Evolutionary conservation across 2,113 vertebrate genomes (phyloP).

Genomic region (Phaetusa simplex): DNA sequence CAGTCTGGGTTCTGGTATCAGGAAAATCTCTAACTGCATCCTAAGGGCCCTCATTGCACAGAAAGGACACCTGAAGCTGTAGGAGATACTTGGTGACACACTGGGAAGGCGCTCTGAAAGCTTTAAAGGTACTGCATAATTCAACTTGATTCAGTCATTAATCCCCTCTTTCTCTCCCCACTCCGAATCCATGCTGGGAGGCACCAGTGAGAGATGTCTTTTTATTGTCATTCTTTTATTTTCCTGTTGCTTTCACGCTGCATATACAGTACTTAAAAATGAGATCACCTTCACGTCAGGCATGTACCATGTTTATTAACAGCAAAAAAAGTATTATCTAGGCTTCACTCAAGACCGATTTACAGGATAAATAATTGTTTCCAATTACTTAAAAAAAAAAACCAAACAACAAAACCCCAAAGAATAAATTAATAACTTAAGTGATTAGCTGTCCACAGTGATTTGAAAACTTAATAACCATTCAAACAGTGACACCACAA

Average conservation of each 20-base stretch:
- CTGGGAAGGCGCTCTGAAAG: background rate
- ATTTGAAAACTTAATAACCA: slow-evolving; percentile 81
- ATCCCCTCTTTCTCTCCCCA: background rate
- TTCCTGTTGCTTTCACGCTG: slow-evolving; percentile 14
- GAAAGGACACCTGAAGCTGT: background rate
- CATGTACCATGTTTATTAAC: slow-evolving; percentile 77
- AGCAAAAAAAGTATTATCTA: slow-evolving; percentile 69
- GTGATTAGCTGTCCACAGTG: slow-evolving; percentile 87
- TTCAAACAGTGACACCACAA: slow-evolving; percentile 71
- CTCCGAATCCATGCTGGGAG: background rate
- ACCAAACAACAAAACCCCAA: slow-evolving; percentile 33
- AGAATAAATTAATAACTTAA: slow-evolving; percentile 99
- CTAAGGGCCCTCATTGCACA: background rate
- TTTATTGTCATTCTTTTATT: slow-evolving; percentile 67
- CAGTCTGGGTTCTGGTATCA: background rate
- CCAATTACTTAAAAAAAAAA: slow-evolving; percentile 73
- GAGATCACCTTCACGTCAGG: slow-evolving; percentile 62
- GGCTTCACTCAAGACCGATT: slow-evolving; percentile 56
- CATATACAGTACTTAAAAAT: slow-evolving; percentile 60
- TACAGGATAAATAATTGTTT: slow-evolving; percentile 79
- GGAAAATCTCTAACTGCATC: background rate
- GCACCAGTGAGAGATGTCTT: background rate
- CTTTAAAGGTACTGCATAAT: background rate
- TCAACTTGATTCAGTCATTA: background rate
- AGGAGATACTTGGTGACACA: background rate